phyloP scores from a whole-genome alignment of 2,113 vertebrate genomes.

The Pongo pygmaeus region DNA sequence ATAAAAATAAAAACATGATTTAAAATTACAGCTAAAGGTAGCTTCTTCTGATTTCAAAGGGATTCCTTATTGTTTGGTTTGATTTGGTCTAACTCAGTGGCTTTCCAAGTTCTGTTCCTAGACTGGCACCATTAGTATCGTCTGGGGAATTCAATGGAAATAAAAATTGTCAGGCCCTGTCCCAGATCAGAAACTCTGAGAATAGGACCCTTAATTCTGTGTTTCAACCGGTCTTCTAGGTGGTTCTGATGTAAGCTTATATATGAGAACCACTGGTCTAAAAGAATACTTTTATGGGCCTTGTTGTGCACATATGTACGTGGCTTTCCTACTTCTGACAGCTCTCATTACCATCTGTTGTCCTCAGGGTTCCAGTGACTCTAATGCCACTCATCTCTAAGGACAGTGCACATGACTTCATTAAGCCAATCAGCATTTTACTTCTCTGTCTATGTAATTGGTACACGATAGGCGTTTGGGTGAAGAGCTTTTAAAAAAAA shows the following conservation, averaged over 20 bases:
- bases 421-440: not conserved
- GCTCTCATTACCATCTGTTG: too few relatives aligned
- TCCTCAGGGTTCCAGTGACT: not conserved
- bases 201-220: not conserved
- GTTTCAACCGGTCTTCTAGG: not conserved
- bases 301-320: accelerated
- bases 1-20: not conserved
- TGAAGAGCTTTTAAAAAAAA: not conserved
- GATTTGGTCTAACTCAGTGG: not conserved
- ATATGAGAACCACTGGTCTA: not conserved
- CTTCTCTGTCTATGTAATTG: not conserved
- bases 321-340: not conserved
- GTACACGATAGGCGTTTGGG: not conserved
- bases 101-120: not conserved
- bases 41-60: not conserved
- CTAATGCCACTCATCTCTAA: too few relatives aligned
- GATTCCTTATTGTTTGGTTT: not conserved
- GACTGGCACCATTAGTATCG: not conserved
- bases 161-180: not conserved
- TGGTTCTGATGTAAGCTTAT: not conserved
- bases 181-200: not conserved
- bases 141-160: accelerated
- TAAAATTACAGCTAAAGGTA: not conserved
- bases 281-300: accelerated
- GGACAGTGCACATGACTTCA: not conserved